Evolutionary conservation across 2,113 vertebrate genomes (phyloP).

Genomic region (Paralichthys olivaceus): DNA sequence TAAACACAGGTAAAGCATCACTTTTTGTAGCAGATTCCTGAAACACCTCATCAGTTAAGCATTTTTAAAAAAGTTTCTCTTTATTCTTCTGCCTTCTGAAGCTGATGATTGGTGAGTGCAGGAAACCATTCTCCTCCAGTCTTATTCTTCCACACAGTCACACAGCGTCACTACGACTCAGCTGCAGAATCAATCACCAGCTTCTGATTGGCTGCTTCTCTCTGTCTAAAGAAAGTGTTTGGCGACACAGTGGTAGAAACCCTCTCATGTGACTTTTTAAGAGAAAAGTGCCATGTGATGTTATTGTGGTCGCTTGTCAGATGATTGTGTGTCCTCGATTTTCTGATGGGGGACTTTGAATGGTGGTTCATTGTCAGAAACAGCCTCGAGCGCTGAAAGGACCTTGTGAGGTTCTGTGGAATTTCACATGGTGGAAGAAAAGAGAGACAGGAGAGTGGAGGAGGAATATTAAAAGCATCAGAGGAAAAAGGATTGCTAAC

Average conservation of each 20-base stretch:
- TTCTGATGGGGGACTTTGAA: constrained; percentile 51
- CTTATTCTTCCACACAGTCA: constrained; percentile 14
- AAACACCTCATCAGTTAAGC: too few species aligned
- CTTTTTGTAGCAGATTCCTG: too few species aligned
- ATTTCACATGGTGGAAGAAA: constrained; percentile 55
- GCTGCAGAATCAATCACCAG: background rate
- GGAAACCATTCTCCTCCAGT: background rate
- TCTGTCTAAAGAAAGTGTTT: background rate
- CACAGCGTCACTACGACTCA: background rate
- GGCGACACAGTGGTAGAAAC: background rate
- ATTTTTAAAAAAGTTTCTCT: background rate
- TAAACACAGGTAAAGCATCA: background rate
- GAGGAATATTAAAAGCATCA: background rate
- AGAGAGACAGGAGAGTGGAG: background rate
- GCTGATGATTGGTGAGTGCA: background rate
- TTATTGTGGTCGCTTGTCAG: constrained; percentile 62
- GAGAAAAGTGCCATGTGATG: constrained; percentile 58
- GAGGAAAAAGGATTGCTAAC: background rate
- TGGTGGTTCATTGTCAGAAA: constrained; percentile 60
- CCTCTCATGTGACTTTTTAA: constrained; percentile 49
- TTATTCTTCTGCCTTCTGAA: background rate
- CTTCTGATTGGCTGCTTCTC: constrained; percentile 7
- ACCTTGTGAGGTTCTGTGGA: constrained; percentile 57
- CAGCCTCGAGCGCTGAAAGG: constrained; percentile 31
- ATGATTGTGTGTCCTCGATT: constrained; percentile 53